These are phyloP conservation scores for Varanus komodoensis DNA, from an alignment of 2,113 vertebrate species.

Conservation along the genomic window DNA sequence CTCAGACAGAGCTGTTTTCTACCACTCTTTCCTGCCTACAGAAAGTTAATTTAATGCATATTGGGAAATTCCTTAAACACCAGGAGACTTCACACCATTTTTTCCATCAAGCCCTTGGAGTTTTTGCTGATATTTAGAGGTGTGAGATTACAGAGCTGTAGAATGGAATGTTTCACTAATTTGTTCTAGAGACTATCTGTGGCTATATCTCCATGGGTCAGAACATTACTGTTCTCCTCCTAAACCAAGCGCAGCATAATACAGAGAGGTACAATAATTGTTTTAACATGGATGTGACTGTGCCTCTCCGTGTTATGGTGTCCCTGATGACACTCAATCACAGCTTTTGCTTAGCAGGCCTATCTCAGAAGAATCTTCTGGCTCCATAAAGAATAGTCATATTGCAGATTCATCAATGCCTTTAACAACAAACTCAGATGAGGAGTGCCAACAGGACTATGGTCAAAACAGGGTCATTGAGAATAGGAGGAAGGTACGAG, in stretches of 20 bases:
- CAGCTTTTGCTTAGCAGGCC: background rate
- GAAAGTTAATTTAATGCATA: conserved; percentile 81
- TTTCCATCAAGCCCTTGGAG: conserved; percentile 74
- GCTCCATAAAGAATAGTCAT: background rate
- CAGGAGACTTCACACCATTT: conserved; percentile 82
- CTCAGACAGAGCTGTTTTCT: conserved; percentile 70
- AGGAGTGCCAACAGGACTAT: background rate
- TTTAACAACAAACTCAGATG: background rate
- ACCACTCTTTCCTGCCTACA: conserved; percentile 68
- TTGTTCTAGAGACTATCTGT: conserved; percentile 71
- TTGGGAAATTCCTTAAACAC: conserved; percentile 85
- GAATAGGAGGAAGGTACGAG: background rate
- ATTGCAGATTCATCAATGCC: background rate
- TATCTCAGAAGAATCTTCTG: background rate
- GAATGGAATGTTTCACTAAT: conserved; percentile 76
- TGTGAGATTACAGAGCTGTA: conserved; percentile 70
- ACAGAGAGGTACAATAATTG: conserved; percentile 53
- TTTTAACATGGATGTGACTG: too few species aligned
- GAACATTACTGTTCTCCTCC: conserved; percentile 64
- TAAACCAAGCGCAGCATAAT: conserved; percentile 53
- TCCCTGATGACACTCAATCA: conserved; percentile 3
- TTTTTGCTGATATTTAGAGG: conserved; percentile 78
- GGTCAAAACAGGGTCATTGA: background rate
- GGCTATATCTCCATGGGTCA: conserved; percentile 62
- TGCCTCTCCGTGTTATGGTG: too few species aligned